Base-by-base conservation (phyloP, 2,797 vertebrate genomes). In the Pelodytes ibericus region DNA sequence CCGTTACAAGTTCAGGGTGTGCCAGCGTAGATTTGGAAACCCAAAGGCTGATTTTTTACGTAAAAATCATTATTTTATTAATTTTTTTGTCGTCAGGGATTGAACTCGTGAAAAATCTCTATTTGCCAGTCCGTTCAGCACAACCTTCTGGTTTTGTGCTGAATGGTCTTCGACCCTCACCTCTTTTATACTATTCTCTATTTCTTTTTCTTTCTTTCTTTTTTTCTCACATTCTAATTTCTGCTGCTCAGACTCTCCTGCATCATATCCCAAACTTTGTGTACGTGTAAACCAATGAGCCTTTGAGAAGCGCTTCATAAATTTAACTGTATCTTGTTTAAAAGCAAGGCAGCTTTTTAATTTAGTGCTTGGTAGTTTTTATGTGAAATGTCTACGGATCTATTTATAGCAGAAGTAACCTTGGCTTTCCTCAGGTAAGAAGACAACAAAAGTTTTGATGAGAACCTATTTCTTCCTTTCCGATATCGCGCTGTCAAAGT, bases 321-420 rank as follows among this genome's bases (percentile, higher is more conserved):
- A 93, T 91, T 91, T 92, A 89, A 91, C 90, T 89, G 87, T 87
- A 87, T 66, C 84, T 87, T 88, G 81, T 8, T 86, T 84, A 79
- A 79, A 73, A 58, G 71, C 77, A 79, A 79, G 77, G 77, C 77
- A 79, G 77, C 57, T 91, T 90, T 91, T 86, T 90, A 86, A 90
- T 92, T 91, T 89, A 92, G 89, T 91, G 87, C 90, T 90, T 90
- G 88, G 84, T 90, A 88, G 87, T 91, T 87, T 90, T 91, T 89
- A 91, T 91, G 89, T 83, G 87, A 87, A 89, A 84, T 91, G 88
- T 92, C 89, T 81, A 84, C 89, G 88, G 85, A 20, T 77, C 86
- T 90, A 87, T 89, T 92, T 90, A 90, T 90, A 85, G 89, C 85
- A 86, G 90, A 91, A 89, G 89, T 92, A 91, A 91, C 89, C 90